phyloP scores from a whole-genome alignment of 2,113 vertebrate species.

The Carettochelys insculpta region DNA sequence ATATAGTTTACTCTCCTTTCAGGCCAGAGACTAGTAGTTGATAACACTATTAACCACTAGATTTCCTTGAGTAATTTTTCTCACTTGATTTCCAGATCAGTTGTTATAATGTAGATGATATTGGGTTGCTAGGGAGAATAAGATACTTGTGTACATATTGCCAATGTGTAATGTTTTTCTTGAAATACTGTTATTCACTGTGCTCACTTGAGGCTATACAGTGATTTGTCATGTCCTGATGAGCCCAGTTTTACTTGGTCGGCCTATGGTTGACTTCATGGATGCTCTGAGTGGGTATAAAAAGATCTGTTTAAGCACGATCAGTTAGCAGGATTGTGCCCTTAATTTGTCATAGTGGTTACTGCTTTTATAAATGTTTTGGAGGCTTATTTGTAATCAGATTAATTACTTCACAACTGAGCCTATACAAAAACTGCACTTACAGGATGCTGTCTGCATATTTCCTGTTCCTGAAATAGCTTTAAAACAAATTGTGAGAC shows the following conservation, averaged over 20 bases:
- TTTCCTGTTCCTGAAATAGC: background rate
- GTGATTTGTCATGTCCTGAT: background rate
- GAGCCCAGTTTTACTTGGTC: background rate
- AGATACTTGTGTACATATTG: background rate
- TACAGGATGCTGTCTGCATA: fast-evolving
- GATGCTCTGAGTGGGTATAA: background rate
- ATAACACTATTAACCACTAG: no score
- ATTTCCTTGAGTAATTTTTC: background rate
- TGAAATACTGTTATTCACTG: background rate
- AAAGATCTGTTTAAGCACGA: background rate
- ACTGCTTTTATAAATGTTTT: background rate
- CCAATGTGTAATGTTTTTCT: background rate
- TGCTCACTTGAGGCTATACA: background rate
- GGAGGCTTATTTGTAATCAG: fast-evolving
- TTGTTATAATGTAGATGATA: background rate
- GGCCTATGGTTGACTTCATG: background rate
- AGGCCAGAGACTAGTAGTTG: background rate
- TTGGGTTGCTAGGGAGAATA: background rate
- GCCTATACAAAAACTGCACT: fast-evolving
- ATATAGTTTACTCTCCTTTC: background rate
- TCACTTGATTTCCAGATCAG: background rate
- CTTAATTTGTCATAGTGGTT: background rate
- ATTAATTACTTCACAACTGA: fast-evolving
- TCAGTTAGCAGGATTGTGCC: background rate
- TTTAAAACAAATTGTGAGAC: background rate